phyloP scores from a whole-genome alignment of 2,888 invertebrate genomes.

The Acleris literana region DNA sequence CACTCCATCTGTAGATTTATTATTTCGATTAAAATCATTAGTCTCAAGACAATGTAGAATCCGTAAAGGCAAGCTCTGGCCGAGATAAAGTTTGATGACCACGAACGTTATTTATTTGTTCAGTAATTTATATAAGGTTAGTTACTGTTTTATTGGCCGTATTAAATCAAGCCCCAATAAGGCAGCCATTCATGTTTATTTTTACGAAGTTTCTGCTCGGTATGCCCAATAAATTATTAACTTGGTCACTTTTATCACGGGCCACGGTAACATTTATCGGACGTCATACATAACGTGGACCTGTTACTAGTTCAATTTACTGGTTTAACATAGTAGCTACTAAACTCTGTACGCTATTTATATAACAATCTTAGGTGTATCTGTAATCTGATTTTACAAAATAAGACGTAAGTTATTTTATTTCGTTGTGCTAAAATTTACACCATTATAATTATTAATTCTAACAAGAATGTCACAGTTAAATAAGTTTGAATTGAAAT shows the following conservation, averaged over 20 bases:
- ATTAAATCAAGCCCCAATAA: constrained; percentile 84
- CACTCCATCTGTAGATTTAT: constrained; percentile 21
- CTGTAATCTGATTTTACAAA: too few relatives aligned
- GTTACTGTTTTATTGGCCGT: constrained; percentile 82
- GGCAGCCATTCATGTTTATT: constrained; percentile 84
- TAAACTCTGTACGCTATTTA: too few relatives aligned
- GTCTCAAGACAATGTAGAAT: constrained; percentile 34
- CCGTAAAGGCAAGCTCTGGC: constrained; percentile 28
- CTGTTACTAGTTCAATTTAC: background rate
- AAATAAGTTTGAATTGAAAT: too few relatives aligned
- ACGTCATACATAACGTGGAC: constrained; percentile 50
- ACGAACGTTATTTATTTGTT: constrained; percentile 81
- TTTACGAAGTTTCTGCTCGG: constrained; percentile 82
- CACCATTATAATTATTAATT: too few relatives aligned
- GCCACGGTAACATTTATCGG: constrained; percentile 71
- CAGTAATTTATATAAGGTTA: constrained; percentile 83
- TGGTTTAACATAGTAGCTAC: too few relatives aligned
- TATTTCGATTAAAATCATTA: constrained; percentile 32
- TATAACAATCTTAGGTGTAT: too few relatives aligned
- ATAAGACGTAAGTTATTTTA: too few relatives aligned
- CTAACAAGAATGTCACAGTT: too few relatives aligned
- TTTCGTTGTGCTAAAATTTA: too few relatives aligned
- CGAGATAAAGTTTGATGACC: constrained; percentile 76
- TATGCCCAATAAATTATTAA: constrained; percentile 80
- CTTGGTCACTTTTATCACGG: constrained; percentile 82